phyloP scores from a whole-genome alignment of 2,797 vertebrate genomes.

The Protosalanx chinensis region DNA sequence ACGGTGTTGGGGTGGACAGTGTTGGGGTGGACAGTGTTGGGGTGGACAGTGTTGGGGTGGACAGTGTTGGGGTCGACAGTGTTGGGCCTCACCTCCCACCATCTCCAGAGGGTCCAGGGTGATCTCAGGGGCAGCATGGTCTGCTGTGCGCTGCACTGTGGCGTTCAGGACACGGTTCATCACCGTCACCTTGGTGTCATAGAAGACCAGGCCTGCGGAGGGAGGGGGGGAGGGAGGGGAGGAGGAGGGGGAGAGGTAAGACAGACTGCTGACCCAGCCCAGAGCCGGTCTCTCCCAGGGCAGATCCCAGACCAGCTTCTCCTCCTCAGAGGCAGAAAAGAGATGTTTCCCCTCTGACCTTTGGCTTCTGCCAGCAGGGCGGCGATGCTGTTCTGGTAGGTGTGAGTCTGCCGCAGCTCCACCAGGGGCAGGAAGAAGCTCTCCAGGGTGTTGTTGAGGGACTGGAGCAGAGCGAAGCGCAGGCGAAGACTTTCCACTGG shows the following conservation, averaged over 20 bases:
- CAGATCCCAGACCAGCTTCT: no score
- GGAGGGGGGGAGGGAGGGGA: neutral
- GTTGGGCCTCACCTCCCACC: slow-evolving; percentile 82
- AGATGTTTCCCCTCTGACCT: slow-evolving; percentile 70
- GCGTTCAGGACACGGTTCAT: slow-evolving; percentile 96
- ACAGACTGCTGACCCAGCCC: neutral
- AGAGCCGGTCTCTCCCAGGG: no score
- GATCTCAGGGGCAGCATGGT: slow-evolving; percentile 96
- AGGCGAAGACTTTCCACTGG: slow-evolving; percentile 91
- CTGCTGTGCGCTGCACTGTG: slow-evolving; percentile 92
- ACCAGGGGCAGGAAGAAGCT: slow-evolving; percentile 94
- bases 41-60: no score
- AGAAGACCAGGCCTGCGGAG: slow-evolving; percentile 84
- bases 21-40: no score
- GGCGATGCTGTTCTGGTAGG: slow-evolving; percentile 87
- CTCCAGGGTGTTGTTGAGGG: slow-evolving; percentile 93
- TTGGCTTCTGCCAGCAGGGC: slow-evolving; percentile 88
- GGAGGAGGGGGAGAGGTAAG: neutral
- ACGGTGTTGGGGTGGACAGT: no score
- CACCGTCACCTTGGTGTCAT: slow-evolving; percentile 94
- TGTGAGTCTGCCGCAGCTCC: slow-evolving; percentile 87
- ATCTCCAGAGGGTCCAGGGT: slow-evolving; percentile 95
- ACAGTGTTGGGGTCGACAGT: no score
- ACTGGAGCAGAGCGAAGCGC: slow-evolving; percentile 94
- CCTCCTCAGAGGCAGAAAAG: neutral